phyloP scores from a whole-genome alignment of 2,888 invertebrate species.

The Amiota communis region DNA sequence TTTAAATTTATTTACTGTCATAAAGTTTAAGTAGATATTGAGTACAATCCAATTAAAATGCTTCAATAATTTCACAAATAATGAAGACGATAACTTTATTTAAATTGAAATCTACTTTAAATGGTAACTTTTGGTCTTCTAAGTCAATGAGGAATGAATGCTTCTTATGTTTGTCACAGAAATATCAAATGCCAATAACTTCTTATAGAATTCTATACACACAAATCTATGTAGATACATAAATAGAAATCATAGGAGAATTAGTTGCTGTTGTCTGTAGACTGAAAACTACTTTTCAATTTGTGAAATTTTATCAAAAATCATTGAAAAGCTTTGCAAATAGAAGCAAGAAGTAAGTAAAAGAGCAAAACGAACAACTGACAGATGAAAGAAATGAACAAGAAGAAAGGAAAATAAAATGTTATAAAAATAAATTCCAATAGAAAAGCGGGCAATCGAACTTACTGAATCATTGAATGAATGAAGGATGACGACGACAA shows the following conservation, averaged over 20 bases:
- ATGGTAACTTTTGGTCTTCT: neutral
- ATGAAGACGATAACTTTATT: neutral
- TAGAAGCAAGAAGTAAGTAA: neutral
- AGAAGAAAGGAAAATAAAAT: neutral
- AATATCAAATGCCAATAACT: constrained; percentile 15
- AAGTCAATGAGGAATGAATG: neutral
- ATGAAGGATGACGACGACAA: constrained; percentile 4
- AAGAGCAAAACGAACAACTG: neutral
- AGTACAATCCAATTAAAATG: too few species aligned
- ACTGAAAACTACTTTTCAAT: constrained; percentile 22
- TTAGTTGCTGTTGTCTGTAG: neutral
- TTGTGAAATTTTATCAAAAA: constrained; percentile 28
- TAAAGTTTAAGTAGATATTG: too few species aligned
- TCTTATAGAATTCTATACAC: neutral
- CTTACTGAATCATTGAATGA: neutral
- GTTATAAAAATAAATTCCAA: neutral
- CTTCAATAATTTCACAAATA: too few species aligned
- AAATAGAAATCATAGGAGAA: neutral
- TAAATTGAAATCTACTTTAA: neutral
- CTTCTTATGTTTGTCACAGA: neutral
- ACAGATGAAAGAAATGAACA: neutral
- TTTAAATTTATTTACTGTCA: too few species aligned
- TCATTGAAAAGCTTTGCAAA: constrained; percentile 21
- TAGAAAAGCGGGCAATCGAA: neutral
- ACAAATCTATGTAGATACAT: neutral